phyloP scores from a whole-genome alignment of 2,888 invertebrate genomes.

The Nemotelus pantherinus region DNA sequence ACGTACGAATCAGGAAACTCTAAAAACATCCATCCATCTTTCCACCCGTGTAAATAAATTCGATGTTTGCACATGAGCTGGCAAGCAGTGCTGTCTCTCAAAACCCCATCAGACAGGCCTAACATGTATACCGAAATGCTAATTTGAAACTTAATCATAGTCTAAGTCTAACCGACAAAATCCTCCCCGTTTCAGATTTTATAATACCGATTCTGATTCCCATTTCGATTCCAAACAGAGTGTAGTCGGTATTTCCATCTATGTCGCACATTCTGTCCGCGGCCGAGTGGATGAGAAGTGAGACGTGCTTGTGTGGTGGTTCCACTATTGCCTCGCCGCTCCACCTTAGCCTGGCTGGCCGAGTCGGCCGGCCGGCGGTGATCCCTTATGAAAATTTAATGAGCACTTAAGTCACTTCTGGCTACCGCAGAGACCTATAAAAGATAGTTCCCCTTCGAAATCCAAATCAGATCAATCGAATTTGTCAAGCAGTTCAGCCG shows the following conservation, averaged over 20 bases:
- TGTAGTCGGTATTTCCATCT: constrained; percentile 24
- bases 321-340: background rate
- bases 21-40: constrained; percentile 5
- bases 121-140: constrained; percentile 4
- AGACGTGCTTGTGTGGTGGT: constrained; percentile 7
- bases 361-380: constrained; percentile 63
- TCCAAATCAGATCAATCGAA: constrained; percentile 46
- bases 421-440: constrained; percentile 39
- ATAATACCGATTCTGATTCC: background rate
- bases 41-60: constrained; percentile 4
- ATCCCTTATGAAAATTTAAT: constrained; percentile 48
- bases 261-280: background rate
- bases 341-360: constrained; percentile 1
- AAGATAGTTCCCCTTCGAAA: constrained; percentile 40
- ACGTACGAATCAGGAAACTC: constrained; percentile 24
- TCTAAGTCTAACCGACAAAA: constrained; percentile 37
- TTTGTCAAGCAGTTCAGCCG: constrained; percentile 35
- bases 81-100: constrained; percentile 1
- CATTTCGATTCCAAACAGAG: background rate
- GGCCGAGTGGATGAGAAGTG: constrained; percentile 13
- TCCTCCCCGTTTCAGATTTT: constrained; percentile 37
- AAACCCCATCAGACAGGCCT: constrained; percentile 11
- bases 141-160: constrained; percentile 24
- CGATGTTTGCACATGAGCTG: constrained; percentile 11
- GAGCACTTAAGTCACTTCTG: constrained; percentile 24